A percentile compares a stretch with the other conserved stretches of the same genome.
These are phyloP conservation scores for Aulostomus chinensis DNA, from an alignment of 2,797 vertebrate species.

Conservation along the genomic window DNA sequence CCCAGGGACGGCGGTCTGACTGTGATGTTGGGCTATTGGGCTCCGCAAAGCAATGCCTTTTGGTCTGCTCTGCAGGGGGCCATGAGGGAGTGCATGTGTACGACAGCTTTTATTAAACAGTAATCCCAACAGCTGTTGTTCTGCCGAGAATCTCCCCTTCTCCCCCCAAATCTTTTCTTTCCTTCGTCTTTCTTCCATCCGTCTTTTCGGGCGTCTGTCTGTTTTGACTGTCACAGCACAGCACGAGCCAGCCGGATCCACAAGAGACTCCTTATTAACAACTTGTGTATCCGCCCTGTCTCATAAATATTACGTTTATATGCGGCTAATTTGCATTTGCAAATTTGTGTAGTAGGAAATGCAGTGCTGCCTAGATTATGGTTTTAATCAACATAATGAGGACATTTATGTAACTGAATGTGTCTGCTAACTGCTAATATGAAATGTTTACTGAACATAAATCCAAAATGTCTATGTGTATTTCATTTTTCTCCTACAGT, in stretches of 20 bases:
- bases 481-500: neutral
- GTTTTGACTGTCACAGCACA: constrained; percentile 13
- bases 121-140: constrained; percentile 81
- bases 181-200: constrained; percentile 25
- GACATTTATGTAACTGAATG: constrained; percentile 5
- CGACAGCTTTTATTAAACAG: constrained; percentile 73
- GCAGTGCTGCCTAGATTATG: constrained; percentile 2
- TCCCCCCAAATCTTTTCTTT: constrained; percentile 18
- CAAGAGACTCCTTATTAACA: constrained; percentile 57
- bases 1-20: constrained; percentile 44
- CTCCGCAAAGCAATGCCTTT: constrained; percentile 55
- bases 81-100: constrained; percentile 46
- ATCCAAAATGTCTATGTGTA: neutral
- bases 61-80: constrained; percentile 61
- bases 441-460: constrained; percentile 1
- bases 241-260: constrained; percentile 35
- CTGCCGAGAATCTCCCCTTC: constrained; percentile 25
- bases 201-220: constrained; percentile 24
- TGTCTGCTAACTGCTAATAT: neutral
- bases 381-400: constrained; percentile 15
- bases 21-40: constrained; percentile 67
- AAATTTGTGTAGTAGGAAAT: constrained; percentile 9
- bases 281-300: neutral
- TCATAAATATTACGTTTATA: constrained; percentile 19
- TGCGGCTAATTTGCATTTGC: constrained; percentile 24